Evolutionary conservation across 37 sponge, comb jelly and placozoan species (phyloP), one percentile per base, ranked within the genome.

Genomic region (Spongilla lacustris): DNA sequence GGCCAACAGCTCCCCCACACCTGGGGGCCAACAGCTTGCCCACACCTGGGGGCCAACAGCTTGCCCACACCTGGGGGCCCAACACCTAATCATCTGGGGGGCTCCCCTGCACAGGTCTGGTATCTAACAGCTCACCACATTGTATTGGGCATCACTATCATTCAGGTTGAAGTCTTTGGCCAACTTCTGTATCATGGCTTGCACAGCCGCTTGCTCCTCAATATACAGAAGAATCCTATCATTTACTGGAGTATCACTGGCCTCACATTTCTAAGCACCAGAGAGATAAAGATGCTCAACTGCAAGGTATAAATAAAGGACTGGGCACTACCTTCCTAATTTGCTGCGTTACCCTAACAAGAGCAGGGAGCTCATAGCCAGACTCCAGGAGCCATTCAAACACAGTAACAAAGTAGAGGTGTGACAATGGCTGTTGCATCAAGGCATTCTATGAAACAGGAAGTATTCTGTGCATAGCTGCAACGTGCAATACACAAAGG

Each of bases 361-460:
- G 84, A 6, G 46, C 77, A 35, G 89, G 28, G 4, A 89, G 58
- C 0, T 67, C 79, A 26, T 70, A 76, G 6, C 81, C 69, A 11
- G 91, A 87, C 23, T 75, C 84, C 24, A 79, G 34, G 31, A 95
- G 66, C 67, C 87, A 84, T 32, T 91, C 92, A 33, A 95, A 36
- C 0, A 86, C 87, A 34, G 81, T 79, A 32, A 87, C 72, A 81
- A 91, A 95, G 85, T 95, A 95, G 32, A 95, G 83, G 67, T 95
- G 89, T 24, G 95, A 87, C 36, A 95, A 67, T 26, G 92, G 92
- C 67, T 95, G 95, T 77, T 87, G 89, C 95, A 95, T 91, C 69
- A 85, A 34, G 36, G 68, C 12, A 30, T 81, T 86, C 86, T 86
- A 68, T 29, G 22, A 12, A 29, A 69, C 22, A 71, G 28, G 66